A percentile compares a stretch with the other conserved stretches of the same genome.
These are phyloP conservation scores for Pinna nobilis DNA, from an alignment of 1,140 invertebrate genomes.

Conservation along the genomic window DNA sequence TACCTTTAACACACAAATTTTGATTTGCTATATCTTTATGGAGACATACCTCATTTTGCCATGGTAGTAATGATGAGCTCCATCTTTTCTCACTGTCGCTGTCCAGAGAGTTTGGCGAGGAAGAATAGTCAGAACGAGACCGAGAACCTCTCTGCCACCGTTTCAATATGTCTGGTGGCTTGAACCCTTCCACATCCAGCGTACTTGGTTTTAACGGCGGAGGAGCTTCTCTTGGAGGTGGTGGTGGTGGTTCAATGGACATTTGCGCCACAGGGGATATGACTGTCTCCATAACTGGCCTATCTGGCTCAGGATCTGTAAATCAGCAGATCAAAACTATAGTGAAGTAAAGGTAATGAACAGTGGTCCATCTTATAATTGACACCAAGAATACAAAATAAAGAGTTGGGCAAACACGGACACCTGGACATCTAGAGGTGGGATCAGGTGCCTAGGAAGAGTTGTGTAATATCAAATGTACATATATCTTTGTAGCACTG, in stretches of 20 bases:
- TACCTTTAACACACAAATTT: slow-evolving; percentile 9
- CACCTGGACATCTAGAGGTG: too few species aligned
- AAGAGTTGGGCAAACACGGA: too few species aligned
- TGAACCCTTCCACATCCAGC: slow-evolving; percentile 10
- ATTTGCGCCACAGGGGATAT: background rate
- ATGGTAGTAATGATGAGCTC: slow-evolving; percentile 1
- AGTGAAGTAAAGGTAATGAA: background rate
- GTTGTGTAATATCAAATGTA: too few species aligned
- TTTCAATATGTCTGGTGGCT: slow-evolving; percentile 59
- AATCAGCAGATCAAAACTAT: background rate
- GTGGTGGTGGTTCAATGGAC: slow-evolving; percentile 1
- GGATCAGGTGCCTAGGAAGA: too few species aligned
- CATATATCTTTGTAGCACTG: too few species aligned
- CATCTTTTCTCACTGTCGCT: slow-evolving; percentile 10
- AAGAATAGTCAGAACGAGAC: slow-evolving; percentile 10
- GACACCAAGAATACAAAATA: too few species aligned
- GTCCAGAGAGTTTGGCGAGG: slow-evolving; percentile 14
- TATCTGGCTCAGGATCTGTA: too few species aligned
- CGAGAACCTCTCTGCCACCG: slow-evolving; percentile 59
- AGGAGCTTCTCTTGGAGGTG: slow-evolving; percentile 6
- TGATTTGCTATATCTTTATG: slow-evolving; percentile 1
- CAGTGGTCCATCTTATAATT: background rate
- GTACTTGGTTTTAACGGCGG: slow-evolving; percentile 13
- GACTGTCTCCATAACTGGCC: too few species aligned
- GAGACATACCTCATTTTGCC: slow-evolving; percentile 7